Evolutionary conservation across 2,888 invertebrate genomes (phyloP).

Genomic region (Agrotis ipsilon): DNA sequence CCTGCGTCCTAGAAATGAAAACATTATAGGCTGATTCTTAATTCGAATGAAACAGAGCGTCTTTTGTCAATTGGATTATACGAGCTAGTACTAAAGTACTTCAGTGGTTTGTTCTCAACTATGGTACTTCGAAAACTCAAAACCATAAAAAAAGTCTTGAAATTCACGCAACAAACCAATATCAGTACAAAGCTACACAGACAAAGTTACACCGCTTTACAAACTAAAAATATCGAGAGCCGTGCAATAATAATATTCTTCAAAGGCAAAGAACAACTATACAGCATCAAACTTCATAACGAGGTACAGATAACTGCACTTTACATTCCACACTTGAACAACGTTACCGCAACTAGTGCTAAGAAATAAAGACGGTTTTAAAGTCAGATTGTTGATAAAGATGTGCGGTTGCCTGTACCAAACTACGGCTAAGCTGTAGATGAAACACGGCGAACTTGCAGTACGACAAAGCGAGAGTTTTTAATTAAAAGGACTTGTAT

Average conservation of each 20-base stretch:
- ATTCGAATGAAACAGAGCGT: too few relatives aligned
- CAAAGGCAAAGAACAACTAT: constrained; percentile 80
- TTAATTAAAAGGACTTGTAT: constrained; percentile 81
- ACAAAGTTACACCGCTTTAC: constrained; percentile 70
- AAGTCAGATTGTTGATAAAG: background rate
- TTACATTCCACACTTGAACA: background rate
- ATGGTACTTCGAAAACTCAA: background rate
- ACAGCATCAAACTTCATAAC: constrained; percentile 84
- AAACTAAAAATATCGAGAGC: constrained; percentile 76
- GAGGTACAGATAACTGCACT: constrained; percentile 63
- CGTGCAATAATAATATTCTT: constrained; percentile 78
- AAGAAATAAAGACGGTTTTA: background rate
- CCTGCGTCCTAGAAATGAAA: too few relatives aligned
- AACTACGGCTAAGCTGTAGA: constrained; percentile 72
- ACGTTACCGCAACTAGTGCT: background rate
- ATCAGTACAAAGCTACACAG: constrained; percentile 49
- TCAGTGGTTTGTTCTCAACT: background rate
- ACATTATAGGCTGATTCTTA: background rate
- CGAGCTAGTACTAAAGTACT: background rate
- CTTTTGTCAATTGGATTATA: background rate
- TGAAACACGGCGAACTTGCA: constrained; percentile 72
- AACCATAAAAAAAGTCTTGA: background rate
- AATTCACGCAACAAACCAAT: constrained; percentile 16
- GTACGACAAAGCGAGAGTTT: constrained; percentile 80
- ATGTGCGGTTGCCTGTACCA: constrained; percentile 31